Evolutionary conservation across 2,113 vertebrate genomes (phyloP).

Genomic region (Eleginops maclovinus): DNA sequence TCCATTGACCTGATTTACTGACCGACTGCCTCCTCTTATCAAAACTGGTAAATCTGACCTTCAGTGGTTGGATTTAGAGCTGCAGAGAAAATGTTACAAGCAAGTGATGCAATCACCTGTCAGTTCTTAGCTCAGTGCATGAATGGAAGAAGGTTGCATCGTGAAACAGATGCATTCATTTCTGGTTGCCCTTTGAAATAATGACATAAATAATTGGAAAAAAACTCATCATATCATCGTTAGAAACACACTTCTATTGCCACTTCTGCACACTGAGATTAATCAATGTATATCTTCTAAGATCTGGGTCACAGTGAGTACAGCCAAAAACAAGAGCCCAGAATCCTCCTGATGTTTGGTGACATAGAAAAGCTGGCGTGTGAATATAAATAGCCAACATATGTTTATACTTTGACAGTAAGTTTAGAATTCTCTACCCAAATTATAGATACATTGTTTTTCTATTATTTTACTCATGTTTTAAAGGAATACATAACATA

Average conservation of each 20-base stretch:
- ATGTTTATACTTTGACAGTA: neutral
- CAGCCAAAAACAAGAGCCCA: slow-evolving; percentile 42
- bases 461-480: neutral
- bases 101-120: slow-evolving; percentile 17
- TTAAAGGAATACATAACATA: neutral
- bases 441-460: neutral
- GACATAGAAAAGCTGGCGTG: neutral
- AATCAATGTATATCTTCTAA: slow-evolving; percentile 48
- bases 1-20: slow-evolving; percentile 80
- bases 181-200: neutral
- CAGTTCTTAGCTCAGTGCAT: neutral
- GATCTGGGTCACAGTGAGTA: slow-evolving; percentile 58
- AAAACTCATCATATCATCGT: slow-evolving; percentile 27
- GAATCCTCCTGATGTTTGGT: slow-evolving; percentile 29
- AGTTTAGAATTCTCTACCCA: neutral
- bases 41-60: slow-evolving; percentile 64
- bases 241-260: slow-evolving; percentile 27
- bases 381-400: neutral
- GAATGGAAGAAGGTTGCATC: slow-evolving; percentile 7
- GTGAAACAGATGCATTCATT: neutral
- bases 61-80: slow-evolving; percentile 50
- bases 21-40: slow-evolving; percentile 65
- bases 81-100: slow-evolving; percentile 33
- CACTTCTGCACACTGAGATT: slow-evolving; percentile 36
- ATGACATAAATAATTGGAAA: slow-evolving; percentile 1